Conservation (phyloP, 2,113 vertebrate genomes). For the Chlorocebus sabaeus region DNA sequence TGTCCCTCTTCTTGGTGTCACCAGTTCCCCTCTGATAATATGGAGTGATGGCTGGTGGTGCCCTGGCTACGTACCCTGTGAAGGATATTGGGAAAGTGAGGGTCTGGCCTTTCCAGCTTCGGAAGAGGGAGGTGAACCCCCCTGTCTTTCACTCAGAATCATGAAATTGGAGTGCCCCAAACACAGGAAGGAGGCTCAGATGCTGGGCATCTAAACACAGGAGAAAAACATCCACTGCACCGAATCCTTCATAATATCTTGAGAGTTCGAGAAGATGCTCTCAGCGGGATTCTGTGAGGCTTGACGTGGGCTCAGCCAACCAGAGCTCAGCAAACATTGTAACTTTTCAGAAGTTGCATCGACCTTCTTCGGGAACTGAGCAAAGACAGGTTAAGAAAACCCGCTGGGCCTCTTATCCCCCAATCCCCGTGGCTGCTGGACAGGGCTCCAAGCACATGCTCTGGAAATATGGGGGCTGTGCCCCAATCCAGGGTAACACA, state of each 20-base stretch:
- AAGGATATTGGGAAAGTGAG: neutral
- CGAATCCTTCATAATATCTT: neutral
- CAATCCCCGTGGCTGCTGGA: neutral
- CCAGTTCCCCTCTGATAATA: neutral
- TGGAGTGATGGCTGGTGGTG: neutral
- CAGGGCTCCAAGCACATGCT: neutral
- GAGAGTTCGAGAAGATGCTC: neutral
- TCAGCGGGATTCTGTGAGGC: neutral
- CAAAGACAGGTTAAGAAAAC: neutral
- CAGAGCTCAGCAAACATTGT: neutral
- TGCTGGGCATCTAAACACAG: neutral
- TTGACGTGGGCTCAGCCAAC: neutral
- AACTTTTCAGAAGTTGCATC: neutral
- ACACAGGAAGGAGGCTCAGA: neutral
- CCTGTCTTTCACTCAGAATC: neutral
- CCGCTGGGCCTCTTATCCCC: neutral
- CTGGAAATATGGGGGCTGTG: neutral
- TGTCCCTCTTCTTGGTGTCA: neutral
- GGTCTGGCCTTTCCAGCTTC: neutral
- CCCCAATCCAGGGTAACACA: conserved; percentile 31
- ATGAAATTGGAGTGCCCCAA: neutral
- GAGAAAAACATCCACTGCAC: neutral
- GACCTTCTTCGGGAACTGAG: neutral
- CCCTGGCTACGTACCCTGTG: neutral
- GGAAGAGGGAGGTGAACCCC: neutral